A percentile compares a stretch with the other conserved stretches of the same genome.
Evolutionary conservation across 2,797 vertebrate species (phyloP).

Genomic region (Phaenicophaeus curvirostris): DNA sequence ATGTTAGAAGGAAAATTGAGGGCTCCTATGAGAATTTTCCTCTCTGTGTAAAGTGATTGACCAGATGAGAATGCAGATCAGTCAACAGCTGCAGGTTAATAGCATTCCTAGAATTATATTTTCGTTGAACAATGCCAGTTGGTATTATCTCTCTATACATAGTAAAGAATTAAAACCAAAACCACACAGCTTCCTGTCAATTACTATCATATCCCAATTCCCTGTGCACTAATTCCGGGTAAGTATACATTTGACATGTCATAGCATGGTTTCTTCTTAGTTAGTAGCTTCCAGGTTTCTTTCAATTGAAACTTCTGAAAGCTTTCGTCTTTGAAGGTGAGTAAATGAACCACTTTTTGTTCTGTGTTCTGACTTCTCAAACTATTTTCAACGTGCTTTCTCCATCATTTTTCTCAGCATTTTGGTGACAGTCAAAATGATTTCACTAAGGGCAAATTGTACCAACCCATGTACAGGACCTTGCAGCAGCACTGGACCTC

Average conservation of each 20-base stretch:
- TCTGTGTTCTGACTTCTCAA: background rate
- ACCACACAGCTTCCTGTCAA: background rate
- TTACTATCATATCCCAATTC: background rate
- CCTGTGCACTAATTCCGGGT: background rate
- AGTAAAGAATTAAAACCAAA: background rate
- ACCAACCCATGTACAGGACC: no score
- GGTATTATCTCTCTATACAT: rapidly evolving
- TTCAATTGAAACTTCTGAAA: background rate
- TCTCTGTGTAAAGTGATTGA: background rate
- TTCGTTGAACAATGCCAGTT: background rate
- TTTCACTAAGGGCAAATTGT: no score
- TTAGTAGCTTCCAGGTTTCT: background rate
- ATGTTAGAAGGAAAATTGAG: background rate
- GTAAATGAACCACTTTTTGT: background rate
- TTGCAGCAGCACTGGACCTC: no score
- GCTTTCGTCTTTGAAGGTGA: background rate
- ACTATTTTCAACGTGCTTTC: no score
- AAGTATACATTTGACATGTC: background rate
- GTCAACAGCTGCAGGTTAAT: background rate
- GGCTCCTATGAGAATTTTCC: background rate
- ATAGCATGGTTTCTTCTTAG: background rate
- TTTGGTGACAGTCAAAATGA: no score
- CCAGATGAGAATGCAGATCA: background rate
- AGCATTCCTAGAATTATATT: background rate
- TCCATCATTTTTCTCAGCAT: background rate